Conservation (phyloP, 2,797 vertebrate genomes). For the Lophotriccus pileatus region DNA sequence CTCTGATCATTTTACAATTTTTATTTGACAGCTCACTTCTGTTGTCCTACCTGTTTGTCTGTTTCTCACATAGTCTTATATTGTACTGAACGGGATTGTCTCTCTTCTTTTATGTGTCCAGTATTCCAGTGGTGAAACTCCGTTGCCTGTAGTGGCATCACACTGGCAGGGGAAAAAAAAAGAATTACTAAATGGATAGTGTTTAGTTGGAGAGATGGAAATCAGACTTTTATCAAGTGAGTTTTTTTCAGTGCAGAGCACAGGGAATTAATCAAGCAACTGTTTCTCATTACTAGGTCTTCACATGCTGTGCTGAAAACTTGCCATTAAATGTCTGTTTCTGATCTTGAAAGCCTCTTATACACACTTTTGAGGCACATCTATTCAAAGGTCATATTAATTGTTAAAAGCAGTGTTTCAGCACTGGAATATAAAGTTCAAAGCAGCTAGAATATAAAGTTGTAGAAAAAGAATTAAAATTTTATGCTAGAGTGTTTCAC, state of each 20-base stretch:
- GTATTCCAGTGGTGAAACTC: background rate
- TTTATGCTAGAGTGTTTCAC: background rate
- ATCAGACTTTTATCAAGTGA: background rate
- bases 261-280: slow-evolving; percentile 19
- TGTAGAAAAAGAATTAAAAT: background rate
- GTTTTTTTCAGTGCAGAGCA: background rate
- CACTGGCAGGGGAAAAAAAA: background rate
- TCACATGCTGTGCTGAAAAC: slow-evolving; percentile 40
- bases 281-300: background rate
- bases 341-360: slow-evolving; percentile 45
- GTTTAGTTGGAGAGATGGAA: background rate
- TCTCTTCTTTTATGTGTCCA: background rate
- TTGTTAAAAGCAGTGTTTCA: background rate
- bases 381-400: slow-evolving; percentile 13
- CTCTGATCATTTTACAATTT: background rate
- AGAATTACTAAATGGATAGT: background rate
- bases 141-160: background rate
- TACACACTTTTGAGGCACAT: background rate
- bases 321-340: slow-evolving; percentile 23
- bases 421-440: background rate
- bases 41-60: background rate
- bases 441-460: background rate
- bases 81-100: background rate
- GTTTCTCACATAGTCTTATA: background rate
- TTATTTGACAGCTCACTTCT: background rate